Conservation (phyloP, 2,888 invertebrate genomes). For the Harpalus rubripes region DNA sequence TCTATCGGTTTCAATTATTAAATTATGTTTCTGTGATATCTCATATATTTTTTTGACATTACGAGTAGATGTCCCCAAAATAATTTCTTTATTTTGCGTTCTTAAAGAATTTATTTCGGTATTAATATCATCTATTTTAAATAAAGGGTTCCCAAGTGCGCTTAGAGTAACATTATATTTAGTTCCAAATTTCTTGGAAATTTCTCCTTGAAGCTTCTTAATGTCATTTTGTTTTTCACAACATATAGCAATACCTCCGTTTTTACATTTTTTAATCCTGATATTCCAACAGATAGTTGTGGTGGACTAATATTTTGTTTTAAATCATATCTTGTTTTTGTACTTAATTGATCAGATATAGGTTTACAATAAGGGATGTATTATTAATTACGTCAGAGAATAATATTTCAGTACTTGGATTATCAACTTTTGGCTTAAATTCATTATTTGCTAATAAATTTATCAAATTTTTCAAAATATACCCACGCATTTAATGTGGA, state of each 20-base stretch:
- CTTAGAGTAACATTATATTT: too few relatives aligned
- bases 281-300: slow-evolving; percentile 2
- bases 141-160: slow-evolving; percentile 2
- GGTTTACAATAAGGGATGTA: slow-evolving; percentile 5
- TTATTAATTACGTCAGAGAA: neutral
- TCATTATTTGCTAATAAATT: slow-evolving; percentile 19
- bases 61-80: neutral
- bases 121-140: slow-evolving; percentile 6
- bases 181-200: too few relatives aligned
- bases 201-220: too few relatives aligned
- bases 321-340: slow-evolving; percentile 14
- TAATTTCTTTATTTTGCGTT: slow-evolving; percentile 10
- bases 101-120: slow-evolving; percentile 6
- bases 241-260: slow-evolving; percentile 15
- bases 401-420: neutral
- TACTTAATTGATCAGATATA: slow-evolving; percentile 6
- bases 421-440: neutral
- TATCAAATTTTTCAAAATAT: neutral
- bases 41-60: slow-evolving; percentile 3
- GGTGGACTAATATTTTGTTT: slow-evolving; percentile 20
- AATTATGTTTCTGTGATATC: too few relatives aligned
- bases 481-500: slow-evolving; percentile 12
- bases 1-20: too few relatives aligned
- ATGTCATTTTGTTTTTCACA: slow-evolving; percentile 19
- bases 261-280: neutral